Base-by-base conservation (phyloP, 2,113 vertebrate species). In the Menura novaehollandiae region DNA sequence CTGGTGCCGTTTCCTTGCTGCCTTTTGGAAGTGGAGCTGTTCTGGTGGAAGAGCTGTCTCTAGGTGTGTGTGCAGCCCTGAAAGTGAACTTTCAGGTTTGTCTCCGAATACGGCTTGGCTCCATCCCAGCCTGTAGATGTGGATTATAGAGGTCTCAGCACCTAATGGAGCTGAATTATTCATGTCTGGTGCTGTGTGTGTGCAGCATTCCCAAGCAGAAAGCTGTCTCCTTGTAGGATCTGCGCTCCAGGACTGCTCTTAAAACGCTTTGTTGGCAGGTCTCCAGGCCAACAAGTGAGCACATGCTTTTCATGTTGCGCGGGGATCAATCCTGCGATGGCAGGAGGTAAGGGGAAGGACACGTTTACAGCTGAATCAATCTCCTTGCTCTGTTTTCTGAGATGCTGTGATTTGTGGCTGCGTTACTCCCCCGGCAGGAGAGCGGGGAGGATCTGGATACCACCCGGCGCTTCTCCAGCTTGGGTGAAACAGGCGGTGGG, bases 131-230 rank as follows among this genome's bases (percentile, higher is more conserved):
- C 62, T 1, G 1, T 79, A 90, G 93, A 92, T 95, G 88, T 33
- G 44, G 75, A 94, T 91, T 89, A 94, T 95, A 88, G 87, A 97
- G 96, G 91, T 96, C 92, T 96, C 33, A 22, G 69, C 91, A 96
- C 81, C 93, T 97, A 97, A 95, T 96, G 86, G 97, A 91, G 90
- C 87, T 98, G 92, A 97, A 97, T 97, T 97, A 97, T 97, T 97
- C 91, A 96, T 97, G 94, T 96, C 95, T 95, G 92, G 72, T 94
- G 52, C 94, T 73, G 53, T 85, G 78, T 97, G 95, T 86, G 90
- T 20, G 71, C 92, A 90, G 96, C 91, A 92, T 97, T 97, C 95
- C 95, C 92, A 85, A 92, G 91, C 88, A 89, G 95, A 82, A 89
- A 94, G 88, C 77, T 92, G 85, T 93, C 96, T 93, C 92, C 91